phyloP scores from a whole-genome alignment of 2,113 vertebrate genomes.

The Heterotilapia buettikoferi region DNA sequence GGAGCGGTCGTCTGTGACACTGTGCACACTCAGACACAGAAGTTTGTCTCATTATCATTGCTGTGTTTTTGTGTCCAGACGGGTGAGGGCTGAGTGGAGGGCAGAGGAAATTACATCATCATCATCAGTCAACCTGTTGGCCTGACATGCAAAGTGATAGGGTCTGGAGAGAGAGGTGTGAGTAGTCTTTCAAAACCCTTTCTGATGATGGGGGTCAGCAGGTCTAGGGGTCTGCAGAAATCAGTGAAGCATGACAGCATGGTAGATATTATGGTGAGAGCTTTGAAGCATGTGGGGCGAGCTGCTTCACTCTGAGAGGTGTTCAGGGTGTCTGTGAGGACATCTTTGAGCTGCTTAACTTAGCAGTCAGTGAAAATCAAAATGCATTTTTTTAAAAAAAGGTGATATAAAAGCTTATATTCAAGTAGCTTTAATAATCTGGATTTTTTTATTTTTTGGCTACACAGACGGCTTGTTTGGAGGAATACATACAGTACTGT shows the following conservation, averaged over 20 bases:
- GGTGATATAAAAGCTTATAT: background rate
- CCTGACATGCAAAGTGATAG: background rate
- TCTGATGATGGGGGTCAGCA: background rate
- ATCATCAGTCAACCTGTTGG: background rate
- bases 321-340: background rate
- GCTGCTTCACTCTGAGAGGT: too few species aligned
- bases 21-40: background rate
- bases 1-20: background rate
- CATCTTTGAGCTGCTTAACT: background rate
- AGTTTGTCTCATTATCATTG: background rate
- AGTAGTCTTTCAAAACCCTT: background rate
- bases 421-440: background rate
- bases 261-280: background rate
- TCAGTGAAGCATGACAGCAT: background rate
- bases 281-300: background rate
- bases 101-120: background rate
- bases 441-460: background rate
- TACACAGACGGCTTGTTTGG: background rate
- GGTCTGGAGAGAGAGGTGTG: background rate
- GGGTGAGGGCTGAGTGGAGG: background rate
- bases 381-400: background rate
- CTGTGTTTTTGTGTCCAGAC: background rate
- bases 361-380: background rate
- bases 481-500: background rate
- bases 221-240: background rate